These are phyloP conservation scores for Teleogryllus occipitalis DNA, from an alignment of 1,140 invertebrate species.

Conservation along the genomic window DNA sequence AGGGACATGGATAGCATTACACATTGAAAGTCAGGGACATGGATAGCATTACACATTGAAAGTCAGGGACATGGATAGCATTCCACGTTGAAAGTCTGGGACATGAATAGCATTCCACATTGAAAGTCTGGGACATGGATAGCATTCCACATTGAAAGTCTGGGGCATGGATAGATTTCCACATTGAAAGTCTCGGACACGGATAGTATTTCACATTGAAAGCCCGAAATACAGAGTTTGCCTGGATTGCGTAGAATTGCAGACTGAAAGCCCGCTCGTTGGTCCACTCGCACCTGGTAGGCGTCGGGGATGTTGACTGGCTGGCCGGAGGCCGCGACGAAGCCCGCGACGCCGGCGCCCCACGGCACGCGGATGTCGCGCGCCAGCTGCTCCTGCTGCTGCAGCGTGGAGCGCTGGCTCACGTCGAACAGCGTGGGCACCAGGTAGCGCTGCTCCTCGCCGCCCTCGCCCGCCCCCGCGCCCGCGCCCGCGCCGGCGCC, in stretches of 20 bases:
- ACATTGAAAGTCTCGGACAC: no score
- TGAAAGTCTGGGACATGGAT: no score
- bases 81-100: no score
- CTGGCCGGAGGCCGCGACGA: conserved; percentile 86
- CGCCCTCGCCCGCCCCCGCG: conserved; percentile 27
- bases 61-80: no score
- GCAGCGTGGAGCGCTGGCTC: conserved; percentile 76
- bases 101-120: no score
- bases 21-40: no score
- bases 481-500: conserved; percentile 18
- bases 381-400: conserved; percentile 84
- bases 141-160: no score
- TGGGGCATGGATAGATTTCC: no score
- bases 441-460: conserved; percentile 48
- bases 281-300: conserved; percentile 63
- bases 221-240: no score
- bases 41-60: no score
- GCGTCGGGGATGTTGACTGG: conserved; percentile 92
- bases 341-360: conserved; percentile 86
- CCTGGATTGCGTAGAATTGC: conserved; percentile 85
- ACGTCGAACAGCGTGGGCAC: conserved; percentile 94
- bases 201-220: no score
- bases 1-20: no score
- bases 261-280: conserved; percentile 87
- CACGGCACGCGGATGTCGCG: conserved; percentile 80